Evolutionary conservation across 2,113 vertebrate genomes (phyloP), one percentile per base, ranked within the genome.

Genomic region (Chaetura pelagica): DNA sequence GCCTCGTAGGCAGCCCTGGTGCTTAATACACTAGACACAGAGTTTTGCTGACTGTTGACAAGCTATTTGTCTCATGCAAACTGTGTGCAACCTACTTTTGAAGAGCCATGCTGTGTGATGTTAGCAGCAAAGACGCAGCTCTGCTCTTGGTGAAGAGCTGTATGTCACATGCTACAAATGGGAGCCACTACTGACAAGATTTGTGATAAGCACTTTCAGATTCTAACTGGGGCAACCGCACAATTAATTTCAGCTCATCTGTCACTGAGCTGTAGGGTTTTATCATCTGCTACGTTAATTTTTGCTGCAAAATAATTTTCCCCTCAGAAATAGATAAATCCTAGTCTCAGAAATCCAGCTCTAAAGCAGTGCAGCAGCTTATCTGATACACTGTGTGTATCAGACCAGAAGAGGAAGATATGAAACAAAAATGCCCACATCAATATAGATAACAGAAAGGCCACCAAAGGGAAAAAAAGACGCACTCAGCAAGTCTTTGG

Each of bases 281-380:
- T 71, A 96, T 93, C 68, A 71, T 92, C 87, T 96, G 75, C 84
- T 83, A 58, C 52, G 63, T 64, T 30, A n/a, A 40, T 85, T 96
- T 84, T 38, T 80, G 63, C 75, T 77, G 63, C 22, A 61, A 94
- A 96, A 42, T 38, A 85, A 52, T 64, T 74, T 85, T 83, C 58
- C 1, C 0, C 51, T 85, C 14, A 24, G 46, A 96, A 95, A 83
- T 19, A 9, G 79, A 58, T 81, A 52, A 91, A 42, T 3, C 8
- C 18, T 16, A 38, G n/a, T 61, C 49, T 69, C 51, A 79, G 30
- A 85, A 91, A 55, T 9, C 52, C 35, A 80, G 55, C 24, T 87
- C 88, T 57, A 67, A 91, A 93, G 34, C 24, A 66, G 48, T 1
- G 1, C 10, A 58, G 52, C 49, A 84, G 48, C 11, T 8, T 44